A percentile compares a stretch with the other conserved stretches of the same genome.
Evolutionary conservation across 1,140 invertebrate genomes (phyloP).

Genomic region (Drosophila arizonae): DNA sequence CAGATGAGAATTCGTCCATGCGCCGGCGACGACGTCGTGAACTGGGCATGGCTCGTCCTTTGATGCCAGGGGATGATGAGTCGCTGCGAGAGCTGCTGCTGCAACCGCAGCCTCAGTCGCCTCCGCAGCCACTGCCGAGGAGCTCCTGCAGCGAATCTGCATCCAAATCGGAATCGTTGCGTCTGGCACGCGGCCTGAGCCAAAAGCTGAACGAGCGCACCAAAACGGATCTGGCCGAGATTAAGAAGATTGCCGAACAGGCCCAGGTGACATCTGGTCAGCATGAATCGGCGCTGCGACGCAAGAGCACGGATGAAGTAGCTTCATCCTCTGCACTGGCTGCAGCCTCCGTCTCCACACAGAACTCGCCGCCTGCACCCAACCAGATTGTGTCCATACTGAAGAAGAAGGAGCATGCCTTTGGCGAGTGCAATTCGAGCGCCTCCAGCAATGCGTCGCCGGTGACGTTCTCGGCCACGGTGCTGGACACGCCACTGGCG

Average conservation of each 20-base stretch:
- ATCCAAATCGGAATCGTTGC: slow-evolving; percentile 51
- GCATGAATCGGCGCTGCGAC: slow-evolving; percentile 43
- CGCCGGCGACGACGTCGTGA: slow-evolving; percentile 83
- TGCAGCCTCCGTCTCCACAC: slow-evolving; percentile 14
- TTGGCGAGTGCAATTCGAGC: slow-evolving; percentile 83
- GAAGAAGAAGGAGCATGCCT: slow-evolving; percentile 88
- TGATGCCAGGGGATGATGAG: slow-evolving; percentile 82
- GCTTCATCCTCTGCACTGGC: slow-evolving; percentile 4
- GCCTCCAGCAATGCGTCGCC: slow-evolving; percentile 86
- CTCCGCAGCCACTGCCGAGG: slow-evolving; percentile 16
- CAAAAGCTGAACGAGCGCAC: slow-evolving; percentile 76
- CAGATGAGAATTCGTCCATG: slow-evolving; percentile 79
- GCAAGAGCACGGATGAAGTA: slow-evolving; percentile 82
- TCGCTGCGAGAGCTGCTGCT: slow-evolving; percentile 66
- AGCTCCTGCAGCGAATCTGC: slow-evolving; percentile 69
- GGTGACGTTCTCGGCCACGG: slow-evolving; percentile 88
- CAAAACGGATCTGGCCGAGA: slow-evolving; percentile 72
- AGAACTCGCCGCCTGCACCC: slow-evolving; percentile 66
- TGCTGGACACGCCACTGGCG: slow-evolving; percentile 85
- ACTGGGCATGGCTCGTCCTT: slow-evolving; percentile 70
- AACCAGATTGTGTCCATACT: slow-evolving; percentile 88
- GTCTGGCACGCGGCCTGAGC: slow-evolving; percentile 44
- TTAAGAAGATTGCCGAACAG: slow-evolving; percentile 71
- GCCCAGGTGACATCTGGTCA: slow-evolving; percentile 31
- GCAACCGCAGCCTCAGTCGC: slow-evolving; percentile 34